phyloP scores from a whole-genome alignment of 2,888 invertebrate genomes.

The Stenodema calcarata region DNA sequence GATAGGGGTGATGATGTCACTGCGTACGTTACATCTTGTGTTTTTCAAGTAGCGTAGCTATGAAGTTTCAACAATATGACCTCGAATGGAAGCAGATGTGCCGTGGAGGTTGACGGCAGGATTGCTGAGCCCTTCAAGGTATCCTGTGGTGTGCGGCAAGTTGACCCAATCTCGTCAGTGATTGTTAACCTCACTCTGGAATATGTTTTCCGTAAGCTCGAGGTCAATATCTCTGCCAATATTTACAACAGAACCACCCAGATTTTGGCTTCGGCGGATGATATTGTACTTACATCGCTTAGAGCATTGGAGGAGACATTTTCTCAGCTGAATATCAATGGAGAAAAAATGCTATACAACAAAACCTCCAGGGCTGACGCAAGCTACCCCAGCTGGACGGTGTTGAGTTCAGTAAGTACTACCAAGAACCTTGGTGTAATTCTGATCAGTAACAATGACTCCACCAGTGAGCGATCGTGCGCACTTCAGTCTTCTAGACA shows the following conservation, averaged over 20 bases:
- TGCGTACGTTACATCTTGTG: too few species aligned
- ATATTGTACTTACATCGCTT: background rate
- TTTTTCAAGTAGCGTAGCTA: too few species aligned
- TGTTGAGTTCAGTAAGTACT: too few species aligned
- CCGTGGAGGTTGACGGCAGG: background rate
- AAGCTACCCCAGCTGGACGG: background rate
- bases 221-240: background rate
- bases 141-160: background rate
- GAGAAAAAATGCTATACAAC: background rate
- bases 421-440: too few species aligned
- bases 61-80: background rate
- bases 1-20: too few species aligned
- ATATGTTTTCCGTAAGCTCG: background rate
- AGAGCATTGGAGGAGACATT: background rate
- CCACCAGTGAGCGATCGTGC: too few species aligned
- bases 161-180: background rate
- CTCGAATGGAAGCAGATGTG: background rate
- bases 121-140: background rate
- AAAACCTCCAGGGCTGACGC: background rate
- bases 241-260: background rate
- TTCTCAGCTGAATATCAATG: too few species aligned
- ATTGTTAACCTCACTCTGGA: background rate
- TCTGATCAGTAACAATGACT: too few species aligned
- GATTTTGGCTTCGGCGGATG: background rate
- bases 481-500: too few species aligned